Conservation (phyloP, 2,113 vertebrate species). For the Cranoglanis bouderius region DNA sequence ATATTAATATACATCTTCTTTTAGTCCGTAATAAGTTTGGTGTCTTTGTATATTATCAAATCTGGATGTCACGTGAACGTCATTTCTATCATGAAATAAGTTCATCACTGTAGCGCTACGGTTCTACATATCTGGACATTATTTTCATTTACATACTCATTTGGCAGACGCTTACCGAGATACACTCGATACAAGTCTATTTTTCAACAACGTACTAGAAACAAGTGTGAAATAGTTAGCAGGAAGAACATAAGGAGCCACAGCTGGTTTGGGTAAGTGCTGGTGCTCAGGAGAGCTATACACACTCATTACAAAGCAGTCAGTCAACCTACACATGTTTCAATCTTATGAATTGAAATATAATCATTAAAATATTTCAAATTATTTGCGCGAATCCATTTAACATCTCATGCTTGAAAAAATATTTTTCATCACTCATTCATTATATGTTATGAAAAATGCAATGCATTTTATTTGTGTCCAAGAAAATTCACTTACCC, state of each 20-base stretch:
- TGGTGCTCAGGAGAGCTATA: not conserved
- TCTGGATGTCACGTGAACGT: not conserved
- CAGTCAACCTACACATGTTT: not conserved
- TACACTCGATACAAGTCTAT: not conserved
- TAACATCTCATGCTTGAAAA: not conserved
- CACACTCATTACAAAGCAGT: not conserved
- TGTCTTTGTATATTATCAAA: not conserved
- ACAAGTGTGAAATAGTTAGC: slow-evolving; percentile 9
- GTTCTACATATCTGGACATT: not conserved
- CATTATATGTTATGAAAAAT: not conserved
- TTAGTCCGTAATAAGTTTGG: not conserved
- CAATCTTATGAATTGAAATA: not conserved
- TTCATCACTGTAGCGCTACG: not conserved
- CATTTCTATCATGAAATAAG: not conserved
- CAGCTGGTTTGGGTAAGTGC: not conserved
- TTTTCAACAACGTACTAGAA: not conserved
- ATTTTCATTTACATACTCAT: not conserved
- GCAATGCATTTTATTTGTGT: not conserved
- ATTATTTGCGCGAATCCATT: not conserved
- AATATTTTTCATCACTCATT: not conserved
- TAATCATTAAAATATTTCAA: not conserved
- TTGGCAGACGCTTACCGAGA: not conserved
- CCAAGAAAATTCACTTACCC: not conserved
- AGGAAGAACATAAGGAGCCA: slow-evolving; percentile 22
- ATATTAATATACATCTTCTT: not conserved